Evolutionary conservation across 2,888 invertebrate genomes (phyloP).

Genomic region (Melipona bicolor): DNA sequence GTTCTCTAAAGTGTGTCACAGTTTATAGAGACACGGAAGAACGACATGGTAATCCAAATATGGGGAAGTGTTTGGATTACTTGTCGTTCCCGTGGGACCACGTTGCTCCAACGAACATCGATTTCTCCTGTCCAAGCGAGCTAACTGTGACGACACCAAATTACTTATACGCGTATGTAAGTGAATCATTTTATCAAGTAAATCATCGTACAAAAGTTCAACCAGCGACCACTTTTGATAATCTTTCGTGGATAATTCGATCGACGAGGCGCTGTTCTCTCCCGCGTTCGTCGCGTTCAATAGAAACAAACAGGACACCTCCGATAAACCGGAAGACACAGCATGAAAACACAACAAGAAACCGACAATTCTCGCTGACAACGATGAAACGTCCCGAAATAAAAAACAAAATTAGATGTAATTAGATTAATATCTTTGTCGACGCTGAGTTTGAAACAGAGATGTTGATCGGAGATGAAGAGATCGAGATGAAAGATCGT

Average conservation of each 20-base stretch:
- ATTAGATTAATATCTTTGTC: conserved; percentile 47
- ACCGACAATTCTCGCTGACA: conserved; percentile 34
- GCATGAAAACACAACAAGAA: conserved; percentile 8
- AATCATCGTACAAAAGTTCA: neutral
- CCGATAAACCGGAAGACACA: conserved; percentile 15
- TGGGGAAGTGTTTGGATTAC: conserved; percentile 80
- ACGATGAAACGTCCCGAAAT: conserved; percentile 43
- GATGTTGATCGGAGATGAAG: neutral
- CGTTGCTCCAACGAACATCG: neutral
- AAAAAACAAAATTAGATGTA: conserved; percentile 15
- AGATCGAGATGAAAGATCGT: conserved; percentile 16
- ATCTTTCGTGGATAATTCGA: neutral
- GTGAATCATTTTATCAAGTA: neutral
- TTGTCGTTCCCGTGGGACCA: conserved; percentile 26
- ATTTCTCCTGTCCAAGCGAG: neutral
- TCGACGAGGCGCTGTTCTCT: neutral
- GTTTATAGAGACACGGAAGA: conserved; percentile 1
- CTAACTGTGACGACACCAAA: conserved; percentile 1
- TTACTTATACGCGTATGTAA: neutral
- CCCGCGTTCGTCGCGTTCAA: neutral
- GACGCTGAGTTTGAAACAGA: conserved; percentile 14
- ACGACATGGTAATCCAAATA: conserved; percentile 74
- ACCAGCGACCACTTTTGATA: conserved; percentile 31
- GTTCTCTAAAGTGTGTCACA: neutral
- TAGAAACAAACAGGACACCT: conserved; percentile 1